Percentiles rank a stretch among this genome's conserved stretches.
Conservation (phyloP, 2,113 vertebrate genomes). For the Donacobius atricapilla region DNA sequence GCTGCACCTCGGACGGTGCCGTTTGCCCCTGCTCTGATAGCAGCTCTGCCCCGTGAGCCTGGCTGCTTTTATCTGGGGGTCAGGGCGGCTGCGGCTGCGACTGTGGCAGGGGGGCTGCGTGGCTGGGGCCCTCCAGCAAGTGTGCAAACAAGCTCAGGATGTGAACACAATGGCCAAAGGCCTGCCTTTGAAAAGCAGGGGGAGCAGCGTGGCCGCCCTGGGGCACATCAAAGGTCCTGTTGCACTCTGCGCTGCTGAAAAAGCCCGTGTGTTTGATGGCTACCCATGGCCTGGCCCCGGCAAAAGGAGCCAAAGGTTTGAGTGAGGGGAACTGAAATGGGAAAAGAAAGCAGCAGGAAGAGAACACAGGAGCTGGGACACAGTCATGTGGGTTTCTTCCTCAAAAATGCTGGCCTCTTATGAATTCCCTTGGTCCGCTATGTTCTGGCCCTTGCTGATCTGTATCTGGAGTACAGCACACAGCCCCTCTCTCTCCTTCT, state of each 20-base stretch:
- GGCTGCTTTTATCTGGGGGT: not conserved
- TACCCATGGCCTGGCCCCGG: not conserved
- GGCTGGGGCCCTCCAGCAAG: not conserved
- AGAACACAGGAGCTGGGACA: not conserved
- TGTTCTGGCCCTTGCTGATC: not conserved
- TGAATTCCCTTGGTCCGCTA: rapidly evolving
- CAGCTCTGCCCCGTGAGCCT: not conserved
- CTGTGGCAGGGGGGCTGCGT: not conserved
- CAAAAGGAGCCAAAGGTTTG: not conserved
- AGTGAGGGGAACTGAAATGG: not conserved
- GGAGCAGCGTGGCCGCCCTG: not conserved
- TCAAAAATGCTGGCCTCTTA: not conserved
- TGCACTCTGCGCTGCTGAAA: rapidly evolving
- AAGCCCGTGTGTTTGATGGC: not conserved
- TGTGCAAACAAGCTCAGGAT: conserved; percentile 59
- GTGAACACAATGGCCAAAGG: conserved; percentile 35
- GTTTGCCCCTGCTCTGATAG: not conserved
- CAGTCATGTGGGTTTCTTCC: not conserved
- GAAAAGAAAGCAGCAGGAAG: not conserved
- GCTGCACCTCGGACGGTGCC: not conserved
- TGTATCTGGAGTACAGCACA: not conserved
- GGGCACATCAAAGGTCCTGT: not conserved
- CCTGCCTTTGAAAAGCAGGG: conserved; percentile 14
- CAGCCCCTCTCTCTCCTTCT: not conserved
- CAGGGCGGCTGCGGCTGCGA: not conserved